Base-by-base conservation (phyloP, 2,888 invertebrate species). In the Hoplodrina ambigua region DNA sequence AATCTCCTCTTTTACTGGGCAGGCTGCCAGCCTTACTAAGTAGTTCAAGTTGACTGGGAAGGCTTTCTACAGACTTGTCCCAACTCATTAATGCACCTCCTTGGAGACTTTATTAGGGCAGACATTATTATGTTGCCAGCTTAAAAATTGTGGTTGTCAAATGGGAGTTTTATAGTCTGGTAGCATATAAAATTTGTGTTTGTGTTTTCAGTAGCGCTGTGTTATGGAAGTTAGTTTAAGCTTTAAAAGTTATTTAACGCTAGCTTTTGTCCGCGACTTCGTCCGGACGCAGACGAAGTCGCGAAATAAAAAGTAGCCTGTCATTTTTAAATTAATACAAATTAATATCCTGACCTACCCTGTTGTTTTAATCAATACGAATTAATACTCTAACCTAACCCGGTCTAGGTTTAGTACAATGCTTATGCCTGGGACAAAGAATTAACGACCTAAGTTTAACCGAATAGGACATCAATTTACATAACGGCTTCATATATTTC, bases 31-130 rank as follows among this genome's bases (percentile, higher is more conserved):
- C 10, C 19, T 62, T 37, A 41, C 58, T 80, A 69, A 69, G 78
- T 80, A 81, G 65, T 70, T 63, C 53, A 65, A 73, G 69, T 78
- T 67, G 72, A 58, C 72, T 53, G 62, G 46, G 49, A 60, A 65
- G 60, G 55, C 64, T 53, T 54, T 61, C 56, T 63, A 60, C 63
- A 44, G 68, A 25, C 68, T 55, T 67, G 82, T 79, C 69, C 55
- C 25, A 25, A 62, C 72, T 79, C 79, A 79, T 78, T 80, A 81
- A 70, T 78, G 64, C 68, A 80, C 56, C 64, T 72, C 65, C 62
- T 65, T 62, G 50, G 58, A 52, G 41, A 55, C 44, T n/a, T 65
- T 75, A 70, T 62, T 65, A 57, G 20, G 46, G 46, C 49, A 13
- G 61, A 33, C 30, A 49, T 41, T 49, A 57, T 37, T 73, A 53